These are phyloP conservation scores for Ferdinandea cuprea DNA, from an alignment of 2,888 invertebrate species.

Conservation along the genomic window DNA sequence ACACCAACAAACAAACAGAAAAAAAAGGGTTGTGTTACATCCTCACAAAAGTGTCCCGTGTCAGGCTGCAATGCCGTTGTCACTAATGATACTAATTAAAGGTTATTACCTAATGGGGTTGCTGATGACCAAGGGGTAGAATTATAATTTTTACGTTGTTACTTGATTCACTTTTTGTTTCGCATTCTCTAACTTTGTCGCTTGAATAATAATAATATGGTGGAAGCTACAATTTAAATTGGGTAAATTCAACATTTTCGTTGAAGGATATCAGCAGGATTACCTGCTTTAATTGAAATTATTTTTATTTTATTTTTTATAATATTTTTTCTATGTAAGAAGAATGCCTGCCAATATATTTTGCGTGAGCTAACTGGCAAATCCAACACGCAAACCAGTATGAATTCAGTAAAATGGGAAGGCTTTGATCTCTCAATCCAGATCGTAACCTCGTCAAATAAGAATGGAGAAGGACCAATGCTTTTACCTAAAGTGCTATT, in stretches of 20 bases:
- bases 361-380: too few relatives aligned
- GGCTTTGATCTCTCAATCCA: too few relatives aligned
- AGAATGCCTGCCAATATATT: too few relatives aligned
- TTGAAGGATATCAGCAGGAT: not conserved
- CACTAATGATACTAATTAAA: constrained; percentile 70
- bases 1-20: constrained; percentile 29
- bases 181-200: constrained; percentile 14
- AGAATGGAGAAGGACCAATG: too few relatives aligned
- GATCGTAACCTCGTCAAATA: too few relatives aligned
- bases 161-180: constrained; percentile 55
- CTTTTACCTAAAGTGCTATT: too few relatives aligned
- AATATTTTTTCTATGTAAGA: too few relatives aligned
- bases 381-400: too few relatives aligned
- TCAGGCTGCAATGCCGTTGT: constrained; percentile 51
- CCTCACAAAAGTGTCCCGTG: constrained; percentile 44
- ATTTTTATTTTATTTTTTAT: too few relatives aligned
- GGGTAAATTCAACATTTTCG: not conserved
- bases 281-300: not conserved
- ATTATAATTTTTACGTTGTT: constrained; percentile 62
- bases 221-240: not conserved
- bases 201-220: not conserved
- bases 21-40: constrained; percentile 59
- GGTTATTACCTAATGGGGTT: constrained; percentile 72
- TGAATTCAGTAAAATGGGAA: too few relatives aligned
- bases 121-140: constrained; percentile 63